A percentile compares a stretch with the other conserved stretches of the same genome.
Conservation (phyloP, 1,140 invertebrate species). For the Drosophila arawakana region DNA sequence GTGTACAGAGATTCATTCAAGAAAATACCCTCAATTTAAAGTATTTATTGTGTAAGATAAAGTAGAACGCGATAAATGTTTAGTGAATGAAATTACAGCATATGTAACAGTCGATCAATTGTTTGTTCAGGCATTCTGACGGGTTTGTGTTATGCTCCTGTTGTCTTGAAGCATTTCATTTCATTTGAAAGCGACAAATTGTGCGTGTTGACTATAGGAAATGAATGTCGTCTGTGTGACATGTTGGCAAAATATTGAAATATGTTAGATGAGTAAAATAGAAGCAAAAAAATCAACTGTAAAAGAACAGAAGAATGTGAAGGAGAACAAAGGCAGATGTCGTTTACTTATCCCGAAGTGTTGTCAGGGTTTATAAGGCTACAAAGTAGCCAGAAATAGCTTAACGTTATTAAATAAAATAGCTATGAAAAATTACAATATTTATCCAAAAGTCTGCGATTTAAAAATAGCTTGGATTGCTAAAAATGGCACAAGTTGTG, state of each 20-base stretch:
- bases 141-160: constrained; percentile 27
- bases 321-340: constrained; percentile 26
- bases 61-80: background rate
- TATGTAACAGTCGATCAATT: background rate
- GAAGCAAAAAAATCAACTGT: no score
- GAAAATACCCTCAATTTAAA: background rate
- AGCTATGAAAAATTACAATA: no score
- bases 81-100: background rate
- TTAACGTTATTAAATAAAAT: no score
- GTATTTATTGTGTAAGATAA: background rate
- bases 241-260: constrained; percentile 80
- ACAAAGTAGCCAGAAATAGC: no score
- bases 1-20: background rate
- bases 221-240: constrained; percentile 79
- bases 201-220: constrained; percentile 80
- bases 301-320: constrained; percentile 1
- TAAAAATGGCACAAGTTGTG: no score
- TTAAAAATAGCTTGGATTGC: no score
- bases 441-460: no score
- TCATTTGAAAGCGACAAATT: constrained; percentile 79
- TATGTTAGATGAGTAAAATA: constrained; percentile 32
- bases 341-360: constrained; percentile 51
- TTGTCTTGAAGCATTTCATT: constrained; percentile 66
- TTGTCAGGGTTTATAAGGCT: no score
- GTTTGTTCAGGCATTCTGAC: background rate